These are phyloP conservation scores for Gonatopus flavifemur DNA, from an alignment of 1,140 invertebrate genomes.

Conservation along the genomic window DNA sequence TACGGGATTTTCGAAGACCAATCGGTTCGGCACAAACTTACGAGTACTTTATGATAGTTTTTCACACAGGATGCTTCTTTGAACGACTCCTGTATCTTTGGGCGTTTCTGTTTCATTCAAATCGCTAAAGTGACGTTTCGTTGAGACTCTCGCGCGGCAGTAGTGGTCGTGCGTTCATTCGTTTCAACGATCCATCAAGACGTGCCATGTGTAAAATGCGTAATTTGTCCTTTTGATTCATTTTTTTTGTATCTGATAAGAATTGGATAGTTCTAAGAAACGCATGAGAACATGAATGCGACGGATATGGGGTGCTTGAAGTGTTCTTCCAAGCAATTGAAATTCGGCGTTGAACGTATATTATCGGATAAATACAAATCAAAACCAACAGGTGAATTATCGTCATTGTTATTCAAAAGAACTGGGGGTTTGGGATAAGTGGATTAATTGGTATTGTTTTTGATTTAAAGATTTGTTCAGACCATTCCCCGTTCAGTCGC, in stretches of 20 bases:
- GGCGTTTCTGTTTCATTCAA: slow-evolving; percentile 18
- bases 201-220: too few relatives aligned
- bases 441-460: neutral
- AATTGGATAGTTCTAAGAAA: too few relatives aligned
- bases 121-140: slow-evolving; percentile 7
- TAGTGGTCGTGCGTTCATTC: slow-evolving; percentile 20
- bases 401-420: slow-evolving; percentile 1
- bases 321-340: slow-evolving; percentile 43
- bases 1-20: slow-evolving; percentile 31
- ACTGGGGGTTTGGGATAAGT: neutral
- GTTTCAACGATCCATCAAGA: too few relatives aligned
- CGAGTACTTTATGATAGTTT: slow-evolving; percentile 27
- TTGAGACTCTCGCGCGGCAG: too few relatives aligned
- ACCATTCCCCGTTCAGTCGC: slow-evolving; percentile 21
- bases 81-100: too few relatives aligned
- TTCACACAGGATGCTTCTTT: slow-evolving; percentile 27
- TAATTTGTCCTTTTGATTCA: slow-evolving; percentile 1
- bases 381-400: slow-evolving; percentile 33
- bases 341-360: slow-evolving; percentile 61
- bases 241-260: too few relatives aligned
- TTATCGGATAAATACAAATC: slow-evolving; percentile 46
- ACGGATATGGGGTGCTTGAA: slow-evolving; percentile 17
- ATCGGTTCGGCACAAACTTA: slow-evolving; percentile 25
- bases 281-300: slow-evolving; percentile 15
- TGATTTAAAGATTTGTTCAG: slow-evolving; percentile 18